A percentile compares a stretch with the other conserved stretches of the same genome.
These are phyloP conservation scores for Cataglyphis rosenhaueri DNA, from an alignment of 2,888 invertebrate species.

Conservation along the genomic window DNA sequence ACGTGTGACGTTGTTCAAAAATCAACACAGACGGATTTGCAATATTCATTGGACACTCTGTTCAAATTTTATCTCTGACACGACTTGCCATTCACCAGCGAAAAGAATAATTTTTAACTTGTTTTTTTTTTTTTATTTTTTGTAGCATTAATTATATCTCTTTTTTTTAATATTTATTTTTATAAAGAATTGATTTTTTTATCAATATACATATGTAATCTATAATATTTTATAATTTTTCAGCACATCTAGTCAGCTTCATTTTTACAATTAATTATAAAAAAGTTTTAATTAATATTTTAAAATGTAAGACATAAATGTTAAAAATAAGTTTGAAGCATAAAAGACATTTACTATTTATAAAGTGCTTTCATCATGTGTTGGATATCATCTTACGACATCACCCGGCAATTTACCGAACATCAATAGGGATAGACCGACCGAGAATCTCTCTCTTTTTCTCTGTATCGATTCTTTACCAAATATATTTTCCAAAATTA, in stretches of 20 bases:
- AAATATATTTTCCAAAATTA: neutral
- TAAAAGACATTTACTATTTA: neutral
- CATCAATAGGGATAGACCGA: neutral
- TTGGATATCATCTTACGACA: slow-evolving; percentile 33
- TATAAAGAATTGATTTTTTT: neutral
- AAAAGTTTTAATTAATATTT: neutral
- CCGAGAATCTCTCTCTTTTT: neutral
- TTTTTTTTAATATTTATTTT: neutral
- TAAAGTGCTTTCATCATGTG: neutral
- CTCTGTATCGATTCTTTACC: neutral
- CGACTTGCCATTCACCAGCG: neutral
- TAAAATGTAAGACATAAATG: neutral
- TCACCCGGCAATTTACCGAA: slow-evolving; percentile 22
- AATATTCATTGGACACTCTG: slow-evolving; percentile 8
- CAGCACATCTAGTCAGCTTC: neutral
- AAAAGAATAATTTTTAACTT: neutral
- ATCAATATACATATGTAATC: neutral
- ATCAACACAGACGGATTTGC: slow-evolving; percentile 29
- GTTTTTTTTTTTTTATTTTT: neutral
- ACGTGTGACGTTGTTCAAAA: slow-evolving; percentile 25
- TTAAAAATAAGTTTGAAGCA: neutral
- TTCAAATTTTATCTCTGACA: neutral
- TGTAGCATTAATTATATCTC: neutral
- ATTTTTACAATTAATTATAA: neutral
- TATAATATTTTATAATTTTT: neutral